Base-by-base conservation (phyloP, 1,140 invertebrate genomes). In the Cydia strobilella region DNA sequence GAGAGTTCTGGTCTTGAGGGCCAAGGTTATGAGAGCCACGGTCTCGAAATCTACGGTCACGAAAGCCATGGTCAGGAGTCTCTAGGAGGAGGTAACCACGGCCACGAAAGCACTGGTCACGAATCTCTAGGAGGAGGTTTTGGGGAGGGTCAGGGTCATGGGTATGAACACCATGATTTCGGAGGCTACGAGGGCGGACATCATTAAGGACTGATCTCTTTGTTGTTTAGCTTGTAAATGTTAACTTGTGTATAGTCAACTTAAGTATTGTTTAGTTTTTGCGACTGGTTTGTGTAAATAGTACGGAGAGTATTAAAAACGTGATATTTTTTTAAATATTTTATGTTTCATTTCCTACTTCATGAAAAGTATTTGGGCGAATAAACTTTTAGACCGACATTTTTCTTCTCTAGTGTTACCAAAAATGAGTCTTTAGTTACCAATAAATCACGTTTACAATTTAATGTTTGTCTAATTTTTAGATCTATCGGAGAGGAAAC, bases 161-260 rank as follows among this genome's bases (percentile, higher is more conserved):
- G 87, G n/a, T 83, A 87, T 74, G 84, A 82, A 69, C 69, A 85
- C 74, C 76, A 83, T 39, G 65, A 73, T 65, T 79, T 51, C 39
- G 84, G 77, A 74, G 80, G 81, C 77, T 88, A 77, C 81, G 90
- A 89, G 45, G 86, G 84, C 74, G 81, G 86, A 74, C 88, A 88
- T 77, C 88, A 83, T 73, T 88, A 72, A 88, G 87, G 82, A 90
- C 91, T 90, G 86, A 93, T 93, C 89, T 92, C 90, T 93, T 86
- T 86, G 86, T 82, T 81, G 76, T 85, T 89, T 93, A 94, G 93
- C 90, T 94, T 94, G 65, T 94, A 93, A 59, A 84, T 91, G 91
- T 89, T 93, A 90, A 88, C 85, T 92, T 86, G 88, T 93, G 86
- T 88, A 87, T 90, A 91, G 84, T 86, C 76, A 74, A 76, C 76